Conservation (phyloP, 2,797 vertebrate genomes). For the Naso thynnoides region DNA sequence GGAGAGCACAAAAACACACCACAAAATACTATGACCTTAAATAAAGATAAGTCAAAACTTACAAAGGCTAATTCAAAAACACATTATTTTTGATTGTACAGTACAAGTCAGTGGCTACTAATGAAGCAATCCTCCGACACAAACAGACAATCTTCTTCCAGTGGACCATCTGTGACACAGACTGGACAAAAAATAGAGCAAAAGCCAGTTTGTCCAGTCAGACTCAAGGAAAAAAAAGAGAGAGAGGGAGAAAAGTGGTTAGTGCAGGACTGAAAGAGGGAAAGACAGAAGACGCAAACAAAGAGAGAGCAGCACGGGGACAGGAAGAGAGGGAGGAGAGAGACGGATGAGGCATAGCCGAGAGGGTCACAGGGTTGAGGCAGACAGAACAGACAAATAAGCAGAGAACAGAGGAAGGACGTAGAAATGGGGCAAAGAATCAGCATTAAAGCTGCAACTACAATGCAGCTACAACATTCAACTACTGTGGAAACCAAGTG, state of each 20-base stretch:
- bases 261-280: constrained; percentile 16
- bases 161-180: not conserved
- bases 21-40: not conserved
- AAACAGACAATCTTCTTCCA: constrained; percentile 12
- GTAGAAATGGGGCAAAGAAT: constrained; percentile 35
- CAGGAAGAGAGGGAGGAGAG: constrained; percentile 74
- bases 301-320: constrained; percentile 58
- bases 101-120: not conserved
- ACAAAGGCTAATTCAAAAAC: not conserved
- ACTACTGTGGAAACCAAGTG: constrained; percentile 20
- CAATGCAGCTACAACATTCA: not conserved
- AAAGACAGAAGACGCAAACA: constrained; percentile 44
- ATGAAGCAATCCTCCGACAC: not conserved
- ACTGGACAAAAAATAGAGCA: constrained; percentile 24
- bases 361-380: constrained; percentile 56
- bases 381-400: constrained; percentile 59
- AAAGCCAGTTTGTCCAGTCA: constrained; percentile 51
- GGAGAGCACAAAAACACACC: not conserved
- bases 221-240: constrained; percentile 24
- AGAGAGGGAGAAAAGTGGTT: constrained; percentile 21
- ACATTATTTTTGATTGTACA: not conserved
- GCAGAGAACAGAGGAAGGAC: constrained; percentile 39
- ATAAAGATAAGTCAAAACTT: not conserved
- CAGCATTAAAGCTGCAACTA: constrained; percentile 36
- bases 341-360: constrained; percentile 52